Conservation (phyloP, 2,888 invertebrate genomes). For the Koerneria pararmatus region DNA sequence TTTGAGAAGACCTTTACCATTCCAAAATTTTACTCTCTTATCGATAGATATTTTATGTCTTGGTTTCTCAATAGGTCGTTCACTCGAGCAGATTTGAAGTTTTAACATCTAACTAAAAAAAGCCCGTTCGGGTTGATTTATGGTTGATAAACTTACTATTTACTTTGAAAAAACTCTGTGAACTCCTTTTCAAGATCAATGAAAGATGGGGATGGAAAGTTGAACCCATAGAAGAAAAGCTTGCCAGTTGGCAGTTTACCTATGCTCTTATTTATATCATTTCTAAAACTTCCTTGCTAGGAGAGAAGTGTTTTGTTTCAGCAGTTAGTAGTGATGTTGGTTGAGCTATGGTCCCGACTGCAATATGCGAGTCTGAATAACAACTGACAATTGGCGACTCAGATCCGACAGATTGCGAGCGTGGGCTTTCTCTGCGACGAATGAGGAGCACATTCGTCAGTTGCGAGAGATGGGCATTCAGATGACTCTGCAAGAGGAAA, state of each 20-base stretch:
- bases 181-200: too few species aligned
- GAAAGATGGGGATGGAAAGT: too few species aligned
- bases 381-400: conserved; percentile 26
- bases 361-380: too few species aligned
- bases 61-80: too few species aligned
- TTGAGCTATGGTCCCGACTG: too few species aligned
- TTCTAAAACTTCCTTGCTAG: neutral
- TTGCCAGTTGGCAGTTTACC: neutral
- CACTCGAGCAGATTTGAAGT: too few species aligned
- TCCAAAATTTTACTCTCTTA: too few species aligned
- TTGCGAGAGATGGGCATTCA: conserved; percentile 91
- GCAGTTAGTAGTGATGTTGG: neutral
- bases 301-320: neutral
- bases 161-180: too few species aligned
- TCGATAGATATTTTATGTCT: too few species aligned
- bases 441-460: conserved; percentile 80
- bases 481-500: conserved; percentile 81
- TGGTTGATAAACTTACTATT: neutral
- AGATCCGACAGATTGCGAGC: conserved; percentile 60
- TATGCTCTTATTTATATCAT: neutral
- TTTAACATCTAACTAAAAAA: too few species aligned
- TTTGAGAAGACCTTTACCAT: too few species aligned
- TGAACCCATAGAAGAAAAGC: neutral
- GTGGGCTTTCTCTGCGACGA: conserved; percentile 70
- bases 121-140: neutral